These are phyloP conservation scores for Frankliniella intonsa DNA, from an alignment of 2,888 invertebrate genomes.

Conservation along the genomic window DNA sequence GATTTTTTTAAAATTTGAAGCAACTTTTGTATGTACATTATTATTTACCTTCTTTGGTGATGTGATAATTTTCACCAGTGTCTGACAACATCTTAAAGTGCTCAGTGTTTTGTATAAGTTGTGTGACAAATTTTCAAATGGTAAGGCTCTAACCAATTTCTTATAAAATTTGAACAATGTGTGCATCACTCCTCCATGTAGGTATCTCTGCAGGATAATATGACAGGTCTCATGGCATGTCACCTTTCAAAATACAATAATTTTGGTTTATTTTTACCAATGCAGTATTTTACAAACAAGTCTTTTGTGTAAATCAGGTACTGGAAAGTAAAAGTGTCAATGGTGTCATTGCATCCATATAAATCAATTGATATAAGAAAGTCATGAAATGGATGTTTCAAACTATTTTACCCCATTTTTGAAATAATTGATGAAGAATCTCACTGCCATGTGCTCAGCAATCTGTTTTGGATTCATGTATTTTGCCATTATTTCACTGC, in stretches of 20 bases:
- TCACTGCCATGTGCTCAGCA: background rate
- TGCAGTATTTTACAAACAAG: background rate
- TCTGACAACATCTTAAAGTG: no score
- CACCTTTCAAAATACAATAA: background rate
- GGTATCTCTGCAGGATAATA: no score
- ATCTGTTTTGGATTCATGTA: background rate
- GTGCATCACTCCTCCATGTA: no score
- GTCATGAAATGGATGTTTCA: background rate
- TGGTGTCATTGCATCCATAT: background rate
- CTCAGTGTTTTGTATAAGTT: no score
- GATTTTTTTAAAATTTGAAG: background rate
- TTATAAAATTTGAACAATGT: no score
- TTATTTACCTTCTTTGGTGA: background rate
- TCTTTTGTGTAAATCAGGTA: background rate
- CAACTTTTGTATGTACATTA: background rate
- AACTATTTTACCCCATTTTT: background rate
- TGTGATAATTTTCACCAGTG: background rate
- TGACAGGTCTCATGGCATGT: no score
- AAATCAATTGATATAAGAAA: background rate
- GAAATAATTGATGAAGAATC: background rate
- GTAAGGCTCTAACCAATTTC: no score
- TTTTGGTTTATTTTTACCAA: background rate
- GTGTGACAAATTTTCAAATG: no score
- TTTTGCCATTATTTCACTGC: slow-evolving; percentile 24
- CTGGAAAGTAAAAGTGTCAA: background rate